Evolutionary conservation across 2,888 invertebrate species (phyloP).

Genomic region (Nebria salina): DNA sequence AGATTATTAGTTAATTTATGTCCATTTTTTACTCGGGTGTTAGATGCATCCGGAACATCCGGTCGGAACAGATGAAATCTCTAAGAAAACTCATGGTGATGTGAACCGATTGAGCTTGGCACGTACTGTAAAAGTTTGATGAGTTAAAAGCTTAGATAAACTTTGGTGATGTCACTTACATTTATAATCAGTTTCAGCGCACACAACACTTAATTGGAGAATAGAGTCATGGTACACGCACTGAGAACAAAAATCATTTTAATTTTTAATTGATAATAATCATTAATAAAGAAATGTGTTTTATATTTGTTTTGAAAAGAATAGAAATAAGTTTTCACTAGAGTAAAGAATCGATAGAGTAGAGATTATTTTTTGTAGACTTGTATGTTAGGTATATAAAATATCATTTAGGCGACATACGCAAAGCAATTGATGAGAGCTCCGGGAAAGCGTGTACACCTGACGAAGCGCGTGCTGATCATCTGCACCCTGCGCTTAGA

Average conservation of each 20-base stretch:
- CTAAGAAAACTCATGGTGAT: not conserved
- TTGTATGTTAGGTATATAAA: not conserved
- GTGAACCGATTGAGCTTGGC: not conserved
- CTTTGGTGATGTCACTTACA: not conserved
- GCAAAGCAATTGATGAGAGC: not conserved
- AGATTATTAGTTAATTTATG: not conserved
- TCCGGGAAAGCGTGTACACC: slow-evolving; percentile 15
- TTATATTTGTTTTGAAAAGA: not conserved
- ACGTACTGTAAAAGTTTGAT: not conserved
- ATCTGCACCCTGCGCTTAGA: slow-evolving; percentile 28
- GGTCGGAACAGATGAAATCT: not conserved
- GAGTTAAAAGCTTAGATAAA: not conserved
- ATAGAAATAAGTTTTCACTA: not conserved
- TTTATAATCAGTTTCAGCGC: not conserved
- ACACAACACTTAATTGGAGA: not conserved
- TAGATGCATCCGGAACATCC: not conserved
- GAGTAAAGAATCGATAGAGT: not conserved
- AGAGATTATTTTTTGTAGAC: not conserved
- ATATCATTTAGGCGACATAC: slow-evolving; percentile 7
- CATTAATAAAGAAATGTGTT: too few relatives aligned
- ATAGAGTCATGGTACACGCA: not conserved
- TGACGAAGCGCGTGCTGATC: slow-evolving; percentile 21
- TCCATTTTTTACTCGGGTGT: not conserved
- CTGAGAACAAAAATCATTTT: not conserved
- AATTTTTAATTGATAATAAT: too few relatives aligned